These are phyloP conservation scores for Candidula unifasciata DNA, from an alignment of 2,888 invertebrate genomes.

Conservation along the genomic window DNA sequence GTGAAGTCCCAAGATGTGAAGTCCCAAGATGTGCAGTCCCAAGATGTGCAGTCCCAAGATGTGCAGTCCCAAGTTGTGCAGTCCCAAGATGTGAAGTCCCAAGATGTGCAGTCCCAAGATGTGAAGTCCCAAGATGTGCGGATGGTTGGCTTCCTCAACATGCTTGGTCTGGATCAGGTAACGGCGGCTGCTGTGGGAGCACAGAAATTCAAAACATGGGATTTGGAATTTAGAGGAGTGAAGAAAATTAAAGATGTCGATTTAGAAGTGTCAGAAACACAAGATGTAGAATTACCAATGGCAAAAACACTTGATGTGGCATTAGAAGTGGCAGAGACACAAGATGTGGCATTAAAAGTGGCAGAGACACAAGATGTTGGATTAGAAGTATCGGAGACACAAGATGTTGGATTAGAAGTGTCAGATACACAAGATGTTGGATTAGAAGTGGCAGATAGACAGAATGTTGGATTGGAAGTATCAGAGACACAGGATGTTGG, in stretches of 20 bases:
- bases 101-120: no score
- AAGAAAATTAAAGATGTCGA: neutral
- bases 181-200: no score
- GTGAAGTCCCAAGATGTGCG: no score
- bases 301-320: neutral
- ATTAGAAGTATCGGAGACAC: no score
- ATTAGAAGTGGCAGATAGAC: neutral
- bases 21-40: no score
- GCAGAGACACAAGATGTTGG: neutral
- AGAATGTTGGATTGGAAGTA: neutral
- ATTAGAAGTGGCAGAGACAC: neutral
- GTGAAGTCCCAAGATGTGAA: no score
- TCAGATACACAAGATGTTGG: neutral
- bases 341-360: neutral
- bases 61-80: no score
- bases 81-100: no score
- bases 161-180: no score
- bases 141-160: no score
- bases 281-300: neutral
- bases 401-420: neutral
- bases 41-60: no score
- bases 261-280: neutral
- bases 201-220: no score
- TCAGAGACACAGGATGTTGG: neutral
- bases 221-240: neutral